Base-by-base conservation (phyloP, 2,888 invertebrate species). In the Celastrina argiolus region DNA sequence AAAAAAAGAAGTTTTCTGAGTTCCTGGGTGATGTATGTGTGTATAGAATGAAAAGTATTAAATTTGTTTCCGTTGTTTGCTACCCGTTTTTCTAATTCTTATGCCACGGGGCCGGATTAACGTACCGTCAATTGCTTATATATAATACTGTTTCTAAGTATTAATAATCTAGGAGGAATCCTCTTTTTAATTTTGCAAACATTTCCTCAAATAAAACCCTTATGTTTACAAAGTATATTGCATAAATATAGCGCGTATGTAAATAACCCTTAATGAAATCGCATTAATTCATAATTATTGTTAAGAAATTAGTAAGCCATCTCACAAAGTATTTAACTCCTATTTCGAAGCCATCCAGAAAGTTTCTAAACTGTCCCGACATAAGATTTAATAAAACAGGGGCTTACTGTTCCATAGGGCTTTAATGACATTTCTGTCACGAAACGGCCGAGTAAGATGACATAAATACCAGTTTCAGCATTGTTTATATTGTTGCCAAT, bases 351-450 rank as follows among this genome's bases (percentile, higher is more conserved):
- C 22, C 34, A 61, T 61, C 36, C 6, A 3, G 22, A 59, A 61
- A 61, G 36, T 61, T 61, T 61, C n/a, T 36, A 61, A 61, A 61
- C 22, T 39, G 39, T 61, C 16, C 36, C 22, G 61, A 39, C 61
- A 12, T 61, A 61, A 61, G 39, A 61, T 61, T 61, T 61, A 61
- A 61, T 61, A 61, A 61, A 61, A 61, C 16, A 39, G 7, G 18
- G 34, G 61, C 61, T 61, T 39, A 61, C 61, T 22, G 22, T 61
- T 36, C 36, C 61, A 61, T 39, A 18, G 39, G 61, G 14, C 36
- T 39, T 39, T 61, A 61, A 61, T 39, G 61, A 12, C 61, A 39
- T 61, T 36, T 36, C 61, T 26, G 61, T 61, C 39, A 61, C 39
- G 22, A 61, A 61, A 18, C 22, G 39, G 18, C 36, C 16, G 8